Evolutionary conservation across 1,140 invertebrate species (phyloP).

Genomic region (Coelopa frigida): DNA sequence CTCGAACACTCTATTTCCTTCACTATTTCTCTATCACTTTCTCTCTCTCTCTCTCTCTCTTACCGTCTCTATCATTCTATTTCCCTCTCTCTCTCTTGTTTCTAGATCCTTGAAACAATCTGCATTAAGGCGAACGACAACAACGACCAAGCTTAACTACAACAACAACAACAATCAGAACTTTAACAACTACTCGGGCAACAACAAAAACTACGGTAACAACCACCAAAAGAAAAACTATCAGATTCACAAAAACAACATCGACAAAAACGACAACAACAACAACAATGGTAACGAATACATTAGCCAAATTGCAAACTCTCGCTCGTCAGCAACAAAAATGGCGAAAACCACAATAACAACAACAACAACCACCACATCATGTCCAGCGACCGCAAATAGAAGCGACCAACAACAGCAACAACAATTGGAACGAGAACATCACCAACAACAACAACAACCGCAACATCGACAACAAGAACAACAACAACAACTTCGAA

Average conservation of each 20-base stretch:
- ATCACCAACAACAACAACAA: conserved; percentile 14
- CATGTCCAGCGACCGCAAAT: neutral
- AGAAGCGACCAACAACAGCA: conserved; percentile 5
- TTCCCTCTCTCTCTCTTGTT: too few relatives aligned
- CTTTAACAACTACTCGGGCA: neutral
- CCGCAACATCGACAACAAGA: conserved; percentile 8
- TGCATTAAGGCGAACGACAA: neutral
- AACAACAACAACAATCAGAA: too few relatives aligned
- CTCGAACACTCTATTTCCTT: neutral
- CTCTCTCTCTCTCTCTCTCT: neutral
- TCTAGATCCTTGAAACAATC: too few relatives aligned
- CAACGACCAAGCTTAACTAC: neutral
- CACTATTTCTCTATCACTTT: neutral
- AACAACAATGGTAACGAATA: conserved; percentile 15
- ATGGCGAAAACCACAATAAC: conserved; percentile 5
- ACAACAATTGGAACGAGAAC: conserved; percentile 2
- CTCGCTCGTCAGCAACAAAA: conserved; percentile 11
- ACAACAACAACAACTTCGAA: conserved; percentile 9
- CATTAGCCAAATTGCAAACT: too few relatives aligned
- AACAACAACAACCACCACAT: conserved; percentile 1
- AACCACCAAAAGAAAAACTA: conserved; percentile 6
- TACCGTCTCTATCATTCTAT: too few relatives aligned
- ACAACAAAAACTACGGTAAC: neutral
- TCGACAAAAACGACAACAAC: conserved; percentile 24
- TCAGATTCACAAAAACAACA: conserved; percentile 3